A percentile compares a stretch with the other conserved stretches of the same genome.
These are phyloP conservation scores for Sakesphorus luctuosus DNA, from an alignment of 2,113 vertebrate species.

Conservation along the genomic window DNA sequence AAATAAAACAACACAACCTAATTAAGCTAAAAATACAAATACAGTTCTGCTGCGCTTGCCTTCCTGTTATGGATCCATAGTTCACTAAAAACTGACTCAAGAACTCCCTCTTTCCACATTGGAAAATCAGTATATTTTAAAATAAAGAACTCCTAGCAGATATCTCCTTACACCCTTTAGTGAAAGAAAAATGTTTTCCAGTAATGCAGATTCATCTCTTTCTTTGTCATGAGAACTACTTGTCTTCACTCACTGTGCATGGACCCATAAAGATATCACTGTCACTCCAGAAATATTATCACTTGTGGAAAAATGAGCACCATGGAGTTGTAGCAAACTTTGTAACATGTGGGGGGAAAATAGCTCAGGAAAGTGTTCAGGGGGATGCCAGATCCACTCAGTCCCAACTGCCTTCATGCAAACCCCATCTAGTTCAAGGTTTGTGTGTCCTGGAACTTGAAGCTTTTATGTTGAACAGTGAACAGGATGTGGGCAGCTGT, in stretches of 20 bases:
- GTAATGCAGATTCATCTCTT: neutral
- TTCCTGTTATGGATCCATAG: neutral
- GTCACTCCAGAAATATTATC: neutral
- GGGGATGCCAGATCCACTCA: neutral
- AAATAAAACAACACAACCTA: neutral
- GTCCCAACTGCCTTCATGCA: neutral
- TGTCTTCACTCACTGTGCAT: neutral
- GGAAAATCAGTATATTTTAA: neutral
- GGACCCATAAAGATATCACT: neutral
- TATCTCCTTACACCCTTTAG: neutral
- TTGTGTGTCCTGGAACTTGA: neutral
- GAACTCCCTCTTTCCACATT: neutral
- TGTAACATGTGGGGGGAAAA: neutral
- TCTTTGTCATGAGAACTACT: neutral
- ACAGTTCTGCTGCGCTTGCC: neutral
- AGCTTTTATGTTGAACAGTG: neutral
- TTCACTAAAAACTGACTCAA: neutral
- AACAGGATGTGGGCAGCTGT: fast-evolving
- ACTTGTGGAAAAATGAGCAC: neutral
- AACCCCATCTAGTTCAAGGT: neutral
- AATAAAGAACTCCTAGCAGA: neutral
- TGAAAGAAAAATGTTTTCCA: neutral
- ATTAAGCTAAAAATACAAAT: neutral
- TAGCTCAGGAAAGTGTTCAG: neutral
- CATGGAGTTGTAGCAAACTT: neutral